Evolutionary conservation across 2,113 vertebrate species (phyloP), one percentile per base, ranked within the genome.

Genomic region (Epinephelus fuscoguttatus): DNA sequence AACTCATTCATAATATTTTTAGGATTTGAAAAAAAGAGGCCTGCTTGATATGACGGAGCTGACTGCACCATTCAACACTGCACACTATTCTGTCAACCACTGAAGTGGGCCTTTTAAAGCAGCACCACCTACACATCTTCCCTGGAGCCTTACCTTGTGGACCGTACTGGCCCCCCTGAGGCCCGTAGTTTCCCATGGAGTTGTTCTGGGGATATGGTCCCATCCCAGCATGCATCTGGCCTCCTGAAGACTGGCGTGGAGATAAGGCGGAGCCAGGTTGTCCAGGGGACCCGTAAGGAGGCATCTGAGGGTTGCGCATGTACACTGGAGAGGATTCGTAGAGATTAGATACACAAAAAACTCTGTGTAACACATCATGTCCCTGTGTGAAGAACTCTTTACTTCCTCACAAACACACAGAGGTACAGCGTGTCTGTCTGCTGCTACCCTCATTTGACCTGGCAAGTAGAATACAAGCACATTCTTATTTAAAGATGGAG

Each of bases 191-290:
- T 70, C 96, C 97, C 97, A 99, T 97, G 88, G 97, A 97, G 93
- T 98, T 99, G 93, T 96, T 96, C 93, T 99, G 98, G 85, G 98
- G 97, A 92, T 98, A 99, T 13, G 98, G 96, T 82, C 97, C 98
- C 97, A 99, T 98, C 79, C 96, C 97, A 76, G 95, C 91, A 72
- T 99, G 98, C 94, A 99, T 97, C 94, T 99, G 98, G 84, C 96
- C 96, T 95, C 96, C 98, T 47, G 98, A 97, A 84, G 97, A 97
- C 94, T 98, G 98, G 87, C 98, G 97, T 63, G 98, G 98, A 85
- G 98, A 99, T 96, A 99, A 97, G 96, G 98, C 97, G 23, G 98
- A 99, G 90, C 97, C 97, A 13, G 98, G 96, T 92, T 98, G 98
- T 84, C 92, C 92, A 78, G 98, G 98, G 75, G 98, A 99, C 80